Percentiles rank a stretch among this genome's conserved stretches.
Evolutionary conservation across 2,888 invertebrate species (phyloP).

Genomic region (Danaus chrysippus): DNA sequence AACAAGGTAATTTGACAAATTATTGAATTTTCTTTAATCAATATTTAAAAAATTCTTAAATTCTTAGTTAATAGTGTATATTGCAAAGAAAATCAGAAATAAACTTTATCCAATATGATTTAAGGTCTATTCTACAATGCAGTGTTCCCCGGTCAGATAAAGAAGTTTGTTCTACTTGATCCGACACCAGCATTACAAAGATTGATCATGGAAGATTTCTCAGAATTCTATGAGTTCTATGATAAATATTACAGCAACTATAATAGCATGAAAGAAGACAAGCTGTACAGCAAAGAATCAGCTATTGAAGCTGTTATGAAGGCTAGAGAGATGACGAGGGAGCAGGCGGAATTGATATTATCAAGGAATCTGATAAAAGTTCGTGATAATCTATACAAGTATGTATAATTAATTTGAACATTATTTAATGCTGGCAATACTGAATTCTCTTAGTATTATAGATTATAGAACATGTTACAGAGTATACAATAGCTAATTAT

Average conservation of each 20-base stretch:
- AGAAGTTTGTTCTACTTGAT: slow-evolving; percentile 61
- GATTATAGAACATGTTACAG: no score
- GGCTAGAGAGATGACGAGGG: slow-evolving; percentile 57
- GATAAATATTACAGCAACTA: slow-evolving; percentile 52
- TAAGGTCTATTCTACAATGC: slow-evolving; percentile 60
- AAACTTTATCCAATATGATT: slow-evolving; percentile 16
- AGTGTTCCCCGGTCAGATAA: slow-evolving; percentile 69
- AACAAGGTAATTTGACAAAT: slow-evolving; percentile 46
- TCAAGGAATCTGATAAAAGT: slow-evolving; percentile 62
- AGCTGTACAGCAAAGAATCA: slow-evolving; percentile 38
- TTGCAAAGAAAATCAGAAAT: neutral
- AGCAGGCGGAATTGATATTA: slow-evolving; percentile 71
- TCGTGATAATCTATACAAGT: slow-evolving; percentile 64
- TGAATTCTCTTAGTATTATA: neutral
- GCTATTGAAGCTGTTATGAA: slow-evolving; percentile 66
- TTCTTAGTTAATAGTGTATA: neutral
- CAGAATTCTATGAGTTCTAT: slow-evolving; percentile 51
- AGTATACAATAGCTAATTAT: no score
- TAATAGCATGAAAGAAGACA: slow-evolving; percentile 38
- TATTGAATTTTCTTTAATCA: no score
- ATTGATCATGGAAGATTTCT: slow-evolving; percentile 40
- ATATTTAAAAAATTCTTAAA: no score
- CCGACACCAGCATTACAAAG: slow-evolving; percentile 44
- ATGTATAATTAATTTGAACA: slow-evolving; percentile 24
- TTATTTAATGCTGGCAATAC: neutral